Evolutionary conservation across 1,140 invertebrate genomes (phyloP), one percentile per base, ranked within the genome.

Genomic region (Magallana angulata): DNA sequence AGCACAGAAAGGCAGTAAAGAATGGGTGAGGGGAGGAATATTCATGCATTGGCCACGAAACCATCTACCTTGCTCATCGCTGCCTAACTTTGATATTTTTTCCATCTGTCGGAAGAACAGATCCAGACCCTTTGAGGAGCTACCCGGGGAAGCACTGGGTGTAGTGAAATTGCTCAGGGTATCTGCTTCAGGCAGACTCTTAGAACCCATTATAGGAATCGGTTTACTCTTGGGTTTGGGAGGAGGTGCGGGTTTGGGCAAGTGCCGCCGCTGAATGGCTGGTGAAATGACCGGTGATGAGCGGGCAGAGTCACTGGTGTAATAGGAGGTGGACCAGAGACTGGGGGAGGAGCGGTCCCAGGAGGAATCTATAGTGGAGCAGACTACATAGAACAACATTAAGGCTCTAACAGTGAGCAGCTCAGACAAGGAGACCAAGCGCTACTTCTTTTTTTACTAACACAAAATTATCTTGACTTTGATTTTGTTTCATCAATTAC

Each of bases 61-160:
- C 48, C 57, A 57, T 82, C 90, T 93, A 94, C 92, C 93, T 93
- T 91, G 91, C 71, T 92, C 87, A 88, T 92, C 90, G 82, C 89
- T 90, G 82, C 92, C 92, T 82, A 93, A 85, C 68, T 92, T 88
- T 80, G 89, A 87, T 62, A 93, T 86, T 85, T 93, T 91, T 82
- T 92, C 90, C 89, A 92, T 92, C 90, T 93, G 92, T 71, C 90
- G 91, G 59, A 90, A 87, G 89, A 93, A 94, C 36, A 94, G 89
- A 76, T 91, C 89, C 88, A 94, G 86, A 89, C 93, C 92, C 68
- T 90, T 89, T 12, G 92, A 93, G 60, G 76, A 83, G 48, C 85
- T 82, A 56, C 81, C 82, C n/a, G 86, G 88, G 18, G 64, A 82
- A 24, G 57, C 60, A 30, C 86, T 86, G 56, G 60, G n/a, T 48